phyloP scores from a whole-genome alignment of 2,113 vertebrate genomes.

The Illadopsis cleaveri region DNA sequence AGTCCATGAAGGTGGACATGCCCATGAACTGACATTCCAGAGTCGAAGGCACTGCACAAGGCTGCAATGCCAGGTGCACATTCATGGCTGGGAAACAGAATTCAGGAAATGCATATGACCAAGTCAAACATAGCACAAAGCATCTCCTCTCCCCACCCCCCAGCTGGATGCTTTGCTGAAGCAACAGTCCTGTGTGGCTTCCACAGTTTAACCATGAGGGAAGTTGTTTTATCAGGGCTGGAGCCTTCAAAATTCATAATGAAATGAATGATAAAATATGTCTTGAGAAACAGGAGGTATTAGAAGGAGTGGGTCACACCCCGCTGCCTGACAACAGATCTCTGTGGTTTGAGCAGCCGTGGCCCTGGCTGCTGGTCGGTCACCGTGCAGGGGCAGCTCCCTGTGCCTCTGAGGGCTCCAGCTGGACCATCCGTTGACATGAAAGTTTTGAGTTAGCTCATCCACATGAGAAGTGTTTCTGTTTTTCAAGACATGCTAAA shows the following conservation, averaged over 20 bases:
- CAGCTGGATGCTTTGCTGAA: not conserved
- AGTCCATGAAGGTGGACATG: not conserved
- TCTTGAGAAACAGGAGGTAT: not conserved
- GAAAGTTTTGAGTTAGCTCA: not conserved
- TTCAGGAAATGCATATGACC: not conserved
- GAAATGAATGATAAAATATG: not conserved
- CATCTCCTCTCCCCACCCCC: not conserved
- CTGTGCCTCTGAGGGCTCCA: not conserved
- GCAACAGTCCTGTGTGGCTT: not conserved
- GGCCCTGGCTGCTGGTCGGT: fast-evolving
- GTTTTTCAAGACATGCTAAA: not conserved
- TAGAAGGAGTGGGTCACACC: not conserved
- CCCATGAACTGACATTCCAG: not conserved
- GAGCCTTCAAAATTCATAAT: not conserved
- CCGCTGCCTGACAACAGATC: not conserved
- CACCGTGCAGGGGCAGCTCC: fast-evolving
- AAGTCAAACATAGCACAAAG: fast-evolving
- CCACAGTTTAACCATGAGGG: not conserved
- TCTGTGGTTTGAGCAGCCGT: not conserved
- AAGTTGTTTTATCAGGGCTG: not conserved
- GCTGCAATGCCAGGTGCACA: not conserved
- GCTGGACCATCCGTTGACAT: not conserved
- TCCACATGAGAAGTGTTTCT: not conserved
- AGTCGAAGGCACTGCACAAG: not conserved
- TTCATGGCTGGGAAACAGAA: not conserved